Conservation (phyloP, 53 echinoderm and acorn worm species). For the Paracentrotus lividus region DNA sequence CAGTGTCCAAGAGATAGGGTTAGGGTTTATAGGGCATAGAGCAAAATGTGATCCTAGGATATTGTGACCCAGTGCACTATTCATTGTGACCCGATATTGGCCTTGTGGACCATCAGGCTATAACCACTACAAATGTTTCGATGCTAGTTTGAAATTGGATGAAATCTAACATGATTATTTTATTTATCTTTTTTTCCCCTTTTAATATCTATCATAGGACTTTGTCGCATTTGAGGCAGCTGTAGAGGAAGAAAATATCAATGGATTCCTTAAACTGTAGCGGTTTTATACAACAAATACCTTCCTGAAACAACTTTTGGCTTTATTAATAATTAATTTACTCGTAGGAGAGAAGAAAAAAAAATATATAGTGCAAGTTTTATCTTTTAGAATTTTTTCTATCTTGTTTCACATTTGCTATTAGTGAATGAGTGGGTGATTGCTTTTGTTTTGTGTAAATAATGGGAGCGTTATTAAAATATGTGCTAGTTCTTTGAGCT, state of each 20-base stretch:
- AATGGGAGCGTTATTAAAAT: neutral
- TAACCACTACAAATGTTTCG: too few relatives aligned
- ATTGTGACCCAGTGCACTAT: too few relatives aligned
- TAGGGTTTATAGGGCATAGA: too few relatives aligned
- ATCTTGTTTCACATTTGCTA: conserved; percentile 18
- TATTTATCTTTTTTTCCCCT: neutral
- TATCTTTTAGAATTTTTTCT: conserved; percentile 12
- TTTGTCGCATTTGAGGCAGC: conserved; percentile 76
- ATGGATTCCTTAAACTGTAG: conserved; percentile 77
- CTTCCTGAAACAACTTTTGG: conserved; percentile 2
- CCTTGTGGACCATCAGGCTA: too few relatives aligned
- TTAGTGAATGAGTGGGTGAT: neutral
- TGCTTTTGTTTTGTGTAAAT: neutral
- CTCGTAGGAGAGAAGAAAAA: neutral
- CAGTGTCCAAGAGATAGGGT: too few relatives aligned
- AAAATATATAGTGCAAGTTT: neutral
- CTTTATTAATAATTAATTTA: neutral
- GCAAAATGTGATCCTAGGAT: too few relatives aligned
- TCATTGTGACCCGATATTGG: too few relatives aligned
- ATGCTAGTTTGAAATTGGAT: too few relatives aligned
- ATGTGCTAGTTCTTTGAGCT: neutral
- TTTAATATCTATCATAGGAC: conserved; percentile 75
- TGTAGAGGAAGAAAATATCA: conserved; percentile 73
- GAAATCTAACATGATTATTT: neutral
- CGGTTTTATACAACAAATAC: neutral